A percentile compares a stretch with the other conserved stretches of the same genome.
phyloP scores from a whole-genome alignment of 2,888 invertebrate genomes.

The Phortica okadai region DNA sequence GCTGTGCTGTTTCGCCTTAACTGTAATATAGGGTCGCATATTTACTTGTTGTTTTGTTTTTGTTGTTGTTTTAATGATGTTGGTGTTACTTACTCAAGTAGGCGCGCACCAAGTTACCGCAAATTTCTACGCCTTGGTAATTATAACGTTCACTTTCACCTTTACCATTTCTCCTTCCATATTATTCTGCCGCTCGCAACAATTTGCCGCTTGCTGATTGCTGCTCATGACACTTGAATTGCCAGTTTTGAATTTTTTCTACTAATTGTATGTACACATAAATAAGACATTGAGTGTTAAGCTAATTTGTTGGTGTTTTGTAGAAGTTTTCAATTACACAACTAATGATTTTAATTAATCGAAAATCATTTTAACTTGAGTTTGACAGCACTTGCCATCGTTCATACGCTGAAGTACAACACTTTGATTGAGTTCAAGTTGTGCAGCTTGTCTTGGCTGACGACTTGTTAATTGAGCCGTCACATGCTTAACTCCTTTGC shows the following conservation, averaged over 20 bases:
- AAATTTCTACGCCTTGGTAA: not conserved
- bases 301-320: slow-evolving; percentile 64
- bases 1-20: too few relatives aligned
- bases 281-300: slow-evolving; percentile 70
- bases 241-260: too few relatives aligned
- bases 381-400: not conserved
- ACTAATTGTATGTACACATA: slow-evolving; percentile 50
- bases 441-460: slow-evolving; percentile 32
- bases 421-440: not conserved
- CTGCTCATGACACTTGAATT: too few relatives aligned
- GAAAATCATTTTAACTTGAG: slow-evolving; percentile 17
- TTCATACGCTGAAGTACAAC: too few relatives aligned
- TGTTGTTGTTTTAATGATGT: too few relatives aligned
- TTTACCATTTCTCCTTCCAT: slow-evolving; percentile 27
- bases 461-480: slow-evolving; percentile 18
- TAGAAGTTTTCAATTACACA: slow-evolving; percentile 18
- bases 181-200: not conserved
- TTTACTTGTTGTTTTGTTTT: too few relatives aligned
- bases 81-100: too few relatives aligned
- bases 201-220: too few relatives aligned
- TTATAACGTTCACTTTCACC: slow-evolving; percentile 40
- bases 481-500: not conserved
- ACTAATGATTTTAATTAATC: slow-evolving; percentile 25
- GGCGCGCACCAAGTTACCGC: too few relatives aligned
- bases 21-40: too few relatives aligned